These are phyloP conservation scores for Micronycteris hirsuta DNA, from an alignment of 2,113 vertebrate species.

Conservation along the genomic window DNA sequence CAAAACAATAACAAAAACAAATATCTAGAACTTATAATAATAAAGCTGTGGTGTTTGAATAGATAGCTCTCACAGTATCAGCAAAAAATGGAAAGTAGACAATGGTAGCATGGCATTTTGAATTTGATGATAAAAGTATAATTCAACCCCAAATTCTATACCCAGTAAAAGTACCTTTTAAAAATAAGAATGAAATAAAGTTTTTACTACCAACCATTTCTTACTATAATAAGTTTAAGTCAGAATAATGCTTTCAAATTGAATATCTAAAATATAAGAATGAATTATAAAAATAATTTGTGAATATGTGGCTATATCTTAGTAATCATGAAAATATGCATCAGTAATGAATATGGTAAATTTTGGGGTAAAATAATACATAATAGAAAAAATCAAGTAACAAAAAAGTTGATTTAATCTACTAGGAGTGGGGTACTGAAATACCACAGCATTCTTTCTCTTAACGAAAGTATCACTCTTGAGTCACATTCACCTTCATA, in stretches of 20 bases:
- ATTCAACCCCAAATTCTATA: not conserved
- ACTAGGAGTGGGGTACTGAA: fast-evolving
- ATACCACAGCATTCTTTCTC: not conserved
- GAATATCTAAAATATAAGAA: not conserved
- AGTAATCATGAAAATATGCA: not conserved
- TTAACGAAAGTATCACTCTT: not conserved
- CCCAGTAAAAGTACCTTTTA: not conserved
- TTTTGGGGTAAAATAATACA: not conserved
- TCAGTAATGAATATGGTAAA: not conserved
- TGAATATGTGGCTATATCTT: not conserved
- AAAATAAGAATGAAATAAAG: not conserved
- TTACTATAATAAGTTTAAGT: not conserved
- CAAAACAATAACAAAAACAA: not conserved
- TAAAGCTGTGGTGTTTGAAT: not conserved
- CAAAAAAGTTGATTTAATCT: not conserved
- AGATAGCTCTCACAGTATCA: not conserved
- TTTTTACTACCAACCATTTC: not conserved
- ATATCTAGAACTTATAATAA: not conserved
- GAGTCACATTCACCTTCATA: not conserved
- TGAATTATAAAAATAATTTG: not conserved
- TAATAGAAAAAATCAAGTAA: not conserved
- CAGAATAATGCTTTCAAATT: not conserved
- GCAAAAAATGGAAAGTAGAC: not conserved
- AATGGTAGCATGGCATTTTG: not conserved
- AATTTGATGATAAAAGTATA: not conserved